These are phyloP conservation scores for Telmatochromis sp. DNA, from an alignment of 2,113 vertebrate species.

Conservation along the genomic window DNA sequence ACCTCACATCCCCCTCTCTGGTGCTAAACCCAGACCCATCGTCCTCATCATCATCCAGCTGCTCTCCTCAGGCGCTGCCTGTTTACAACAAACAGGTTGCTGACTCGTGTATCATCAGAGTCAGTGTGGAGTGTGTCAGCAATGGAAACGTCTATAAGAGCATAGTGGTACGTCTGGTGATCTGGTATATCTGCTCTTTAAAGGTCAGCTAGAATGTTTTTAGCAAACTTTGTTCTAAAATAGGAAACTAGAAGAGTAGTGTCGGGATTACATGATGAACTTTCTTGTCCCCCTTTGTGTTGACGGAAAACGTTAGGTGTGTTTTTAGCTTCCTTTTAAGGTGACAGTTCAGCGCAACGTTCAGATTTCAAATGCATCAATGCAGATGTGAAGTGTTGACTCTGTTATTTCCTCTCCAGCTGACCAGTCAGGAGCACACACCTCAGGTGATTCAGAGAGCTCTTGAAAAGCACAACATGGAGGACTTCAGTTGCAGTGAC, in stretches of 20 bases:
- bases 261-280: not conserved
- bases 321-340: not conserved
- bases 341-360: rapidly evolving
- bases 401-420: slow-evolving; percentile 52
- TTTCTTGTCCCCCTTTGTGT: not conserved
- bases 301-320: not conserved
- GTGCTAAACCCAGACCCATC: not conserved
- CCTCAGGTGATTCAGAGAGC: slow-evolving; percentile 78
- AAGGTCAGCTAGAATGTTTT: not conserved
- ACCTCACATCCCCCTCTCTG: slow-evolving; percentile 44
- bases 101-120: slow-evolving; percentile 78
- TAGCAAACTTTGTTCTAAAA: not conserved
- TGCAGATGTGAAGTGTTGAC: rapidly evolving
- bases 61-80: slow-evolving; percentile 29
- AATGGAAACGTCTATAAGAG: slow-evolving; percentile 84
- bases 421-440: slow-evolving; percentile 88
- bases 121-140: slow-evolving; percentile 76
- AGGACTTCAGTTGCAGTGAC: slow-evolving; percentile 48
- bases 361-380: not conserved
- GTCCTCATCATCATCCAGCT: not conserved
- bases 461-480: slow-evolving; percentile 80
- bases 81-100: slow-evolving; percentile 71
- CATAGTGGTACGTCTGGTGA: slow-evolving; percentile 75
- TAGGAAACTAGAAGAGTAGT: not conserved
- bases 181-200: not conserved